Percentiles rank a stretch among this genome's conserved stretches.
Conservation (phyloP, 2,113 vertebrate species). For the Zosterops lateralis region DNA sequence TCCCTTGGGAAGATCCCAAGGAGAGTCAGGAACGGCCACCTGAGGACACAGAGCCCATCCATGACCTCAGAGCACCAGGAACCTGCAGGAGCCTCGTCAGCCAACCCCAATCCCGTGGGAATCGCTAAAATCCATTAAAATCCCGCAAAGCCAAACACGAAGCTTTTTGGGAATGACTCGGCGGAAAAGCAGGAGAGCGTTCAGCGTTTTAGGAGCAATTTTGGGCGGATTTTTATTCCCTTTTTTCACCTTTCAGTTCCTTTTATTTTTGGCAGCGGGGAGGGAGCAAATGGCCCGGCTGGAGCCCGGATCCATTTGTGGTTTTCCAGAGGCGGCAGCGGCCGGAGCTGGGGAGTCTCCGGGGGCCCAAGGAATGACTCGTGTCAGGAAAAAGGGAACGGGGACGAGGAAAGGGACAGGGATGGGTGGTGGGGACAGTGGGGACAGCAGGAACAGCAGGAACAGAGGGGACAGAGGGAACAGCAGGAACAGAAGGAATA, state of each 20-base stretch:
- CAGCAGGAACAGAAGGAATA: too few species aligned
- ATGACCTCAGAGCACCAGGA: neutral
- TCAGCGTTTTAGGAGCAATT: neutral
- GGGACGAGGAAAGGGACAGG: neutral
- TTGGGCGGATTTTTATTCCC: neutral
- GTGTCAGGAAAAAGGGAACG: neutral
- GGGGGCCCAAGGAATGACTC: neutral
- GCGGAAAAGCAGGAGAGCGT: neutral
- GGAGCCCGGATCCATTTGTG: constrained; percentile 3
- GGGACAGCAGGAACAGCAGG: too few species aligned
- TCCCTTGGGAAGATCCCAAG: accelerated
- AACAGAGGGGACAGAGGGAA: too few species aligned
- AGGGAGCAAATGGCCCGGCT: neutral
- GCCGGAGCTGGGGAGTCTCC: neutral
- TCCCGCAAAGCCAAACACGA: neutral
- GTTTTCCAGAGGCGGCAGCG: neutral
- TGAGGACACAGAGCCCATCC: neutral
- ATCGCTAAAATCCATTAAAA: neutral
- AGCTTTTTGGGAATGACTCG: constrained; percentile 7
- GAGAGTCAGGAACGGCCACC: too few species aligned
- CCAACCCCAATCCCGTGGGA: accelerated
- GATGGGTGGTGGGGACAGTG: too few species aligned
- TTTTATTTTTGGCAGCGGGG: constrained; percentile 30
- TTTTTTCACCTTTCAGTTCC: neutral
- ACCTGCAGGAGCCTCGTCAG: neutral